These are phyloP conservation scores for Chrysolina americana DNA, from an alignment of 2,888 invertebrate species.

Conservation along the genomic window DNA sequence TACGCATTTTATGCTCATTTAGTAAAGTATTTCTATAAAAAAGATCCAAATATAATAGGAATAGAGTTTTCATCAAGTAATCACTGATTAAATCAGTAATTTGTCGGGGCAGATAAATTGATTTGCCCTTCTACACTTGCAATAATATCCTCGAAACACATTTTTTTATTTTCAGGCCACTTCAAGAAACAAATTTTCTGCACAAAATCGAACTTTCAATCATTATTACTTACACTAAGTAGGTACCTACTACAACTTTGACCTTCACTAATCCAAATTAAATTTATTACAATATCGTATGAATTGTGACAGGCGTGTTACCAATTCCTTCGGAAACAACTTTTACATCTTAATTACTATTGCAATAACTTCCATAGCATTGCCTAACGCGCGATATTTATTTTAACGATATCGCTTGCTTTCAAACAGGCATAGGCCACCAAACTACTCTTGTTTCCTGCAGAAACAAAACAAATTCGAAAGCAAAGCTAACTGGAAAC, in stretches of 20 bases:
- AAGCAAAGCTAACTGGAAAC: conserved; percentile 6
- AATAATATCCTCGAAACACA: too few species aligned
- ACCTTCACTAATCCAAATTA: neutral
- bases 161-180: too few species aligned
- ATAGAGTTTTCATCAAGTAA: too few species aligned
- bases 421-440: neutral
- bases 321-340: conserved; percentile 15
- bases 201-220: too few species aligned
- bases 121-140: too few species aligned
- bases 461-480: conserved; percentile 17
- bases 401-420: conserved; percentile 3
- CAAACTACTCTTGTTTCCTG: conserved; percentile 3
- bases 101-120: too few species aligned
- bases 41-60: too few species aligned
- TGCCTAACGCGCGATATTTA: conserved; percentile 1
- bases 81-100: too few species aligned
- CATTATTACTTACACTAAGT: too few species aligned
- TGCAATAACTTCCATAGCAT: conserved; percentile 7
- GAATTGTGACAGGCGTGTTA: neutral
- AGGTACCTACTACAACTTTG: neutral
- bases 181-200: too few species aligned
- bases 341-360: conserved; percentile 12
- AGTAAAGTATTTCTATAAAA: too few species aligned
- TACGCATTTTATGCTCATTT: too few species aligned
- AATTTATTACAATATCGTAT: conserved; percentile 7